A percentile compares a stretch with the other conserved stretches of the same genome.
Conservation (phyloP, 2,888 invertebrate species). For the Ichneumoninae sp. region DNA sequence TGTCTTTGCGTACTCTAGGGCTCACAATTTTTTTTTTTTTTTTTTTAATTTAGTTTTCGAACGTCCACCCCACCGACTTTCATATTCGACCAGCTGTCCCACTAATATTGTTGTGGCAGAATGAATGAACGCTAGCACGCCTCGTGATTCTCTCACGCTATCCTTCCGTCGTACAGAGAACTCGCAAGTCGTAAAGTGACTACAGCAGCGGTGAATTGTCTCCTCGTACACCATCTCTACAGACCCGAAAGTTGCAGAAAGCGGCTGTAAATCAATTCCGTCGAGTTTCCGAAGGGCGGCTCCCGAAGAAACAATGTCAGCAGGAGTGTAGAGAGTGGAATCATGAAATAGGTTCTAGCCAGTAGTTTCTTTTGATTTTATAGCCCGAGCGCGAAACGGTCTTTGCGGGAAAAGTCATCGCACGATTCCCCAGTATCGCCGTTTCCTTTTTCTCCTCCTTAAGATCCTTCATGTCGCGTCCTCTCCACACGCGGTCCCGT, state of each 20-base stretch:
- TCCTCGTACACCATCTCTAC: conserved; percentile 1
- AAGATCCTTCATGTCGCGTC: conserved; percentile 21
- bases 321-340: conserved; percentile 19
- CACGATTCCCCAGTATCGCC: conserved; percentile 47
- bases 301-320: conserved; percentile 33
- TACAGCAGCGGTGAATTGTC: conserved; percentile 3
- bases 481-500: conserved; percentile 57
- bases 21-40: too few species aligned
- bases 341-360: conserved; percentile 4
- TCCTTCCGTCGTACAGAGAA: conserved; percentile 22
- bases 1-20: too few species aligned
- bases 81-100: background rate
- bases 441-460: background rate
- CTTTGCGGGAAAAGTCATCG: conserved; percentile 38
- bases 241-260: conserved; percentile 40
- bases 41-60: background rate
- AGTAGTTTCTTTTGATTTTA: conserved; percentile 30
- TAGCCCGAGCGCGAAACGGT: conserved; percentile 32
- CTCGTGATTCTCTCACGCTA: conserved; percentile 25
- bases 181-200: conserved; percentile 17
- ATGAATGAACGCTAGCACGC: background rate
- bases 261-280: conserved; percentile 36
- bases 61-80: background rate
- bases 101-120: background rate
- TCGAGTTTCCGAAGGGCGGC: conserved; percentile 44